Evolutionary conservation across 2,797 vertebrate species (phyloP).

Genomic region (Phataginus tetradactyla): DNA sequence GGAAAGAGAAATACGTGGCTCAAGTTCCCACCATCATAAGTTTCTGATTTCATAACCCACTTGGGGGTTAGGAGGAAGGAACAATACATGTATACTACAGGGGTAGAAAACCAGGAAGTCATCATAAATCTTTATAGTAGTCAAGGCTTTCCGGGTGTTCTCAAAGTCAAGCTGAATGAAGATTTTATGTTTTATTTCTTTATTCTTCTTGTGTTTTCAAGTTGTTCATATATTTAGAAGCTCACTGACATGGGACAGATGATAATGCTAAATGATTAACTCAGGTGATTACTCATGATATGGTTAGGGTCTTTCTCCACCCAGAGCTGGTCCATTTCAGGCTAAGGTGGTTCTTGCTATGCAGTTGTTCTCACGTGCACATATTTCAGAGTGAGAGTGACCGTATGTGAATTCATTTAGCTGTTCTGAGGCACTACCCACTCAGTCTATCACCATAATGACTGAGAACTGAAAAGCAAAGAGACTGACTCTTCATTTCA

Average conservation of each 20-base stretch:
- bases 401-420: background rate
- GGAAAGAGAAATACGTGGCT: conserved; percentile 11
- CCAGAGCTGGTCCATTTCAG: background rate
- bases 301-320: background rate
- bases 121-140: conserved; percentile 23
- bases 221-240: background rate
- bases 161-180: background rate
- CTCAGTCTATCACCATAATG: background rate
- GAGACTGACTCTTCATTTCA: background rate
- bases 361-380: background rate
- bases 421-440: background rate
- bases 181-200: conserved; percentile 38
- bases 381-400: background rate
- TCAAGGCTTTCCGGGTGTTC: background rate
- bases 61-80: background rate
- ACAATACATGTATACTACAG: background rate
- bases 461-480: background rate
- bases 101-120: background rate
- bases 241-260: background rate
- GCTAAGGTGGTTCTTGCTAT: background rate
- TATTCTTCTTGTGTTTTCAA: conserved; percentile 21
- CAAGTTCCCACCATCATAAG: background rate
- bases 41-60: conserved; percentile 57
- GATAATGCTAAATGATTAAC: background rate
- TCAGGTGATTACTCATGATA: background rate